Evolutionary conservation across 2,113 vertebrate species (phyloP).

Genomic region (Spheniscus mendiculus): DNA sequence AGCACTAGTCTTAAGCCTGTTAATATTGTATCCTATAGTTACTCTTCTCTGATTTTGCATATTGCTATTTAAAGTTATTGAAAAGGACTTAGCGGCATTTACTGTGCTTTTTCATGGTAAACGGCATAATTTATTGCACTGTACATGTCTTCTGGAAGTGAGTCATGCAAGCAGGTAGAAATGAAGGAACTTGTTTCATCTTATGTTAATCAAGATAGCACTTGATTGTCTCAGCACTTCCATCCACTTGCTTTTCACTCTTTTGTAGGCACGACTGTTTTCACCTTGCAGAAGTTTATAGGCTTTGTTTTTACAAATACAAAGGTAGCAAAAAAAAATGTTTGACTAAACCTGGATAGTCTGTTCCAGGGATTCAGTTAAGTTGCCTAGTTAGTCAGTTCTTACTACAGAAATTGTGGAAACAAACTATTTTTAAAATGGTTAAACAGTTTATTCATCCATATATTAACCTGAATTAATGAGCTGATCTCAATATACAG

Average conservation of each 20-base stretch:
- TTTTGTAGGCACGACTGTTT: background rate
- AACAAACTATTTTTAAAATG: background rate
- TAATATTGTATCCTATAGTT: background rate
- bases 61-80: background rate
- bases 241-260: background rate
- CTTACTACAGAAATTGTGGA: background rate
- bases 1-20: background rate
- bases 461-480: background rate
- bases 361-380: background rate
- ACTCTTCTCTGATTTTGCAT: background rate
- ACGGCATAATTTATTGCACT: background rate
- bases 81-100: background rate
- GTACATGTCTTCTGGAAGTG: background rate
- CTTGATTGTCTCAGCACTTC: background rate
- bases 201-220: background rate
- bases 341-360: background rate
- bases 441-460: background rate
- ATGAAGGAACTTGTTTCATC: background rate
- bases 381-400: background rate
- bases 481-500: background rate
- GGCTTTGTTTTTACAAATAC: background rate
- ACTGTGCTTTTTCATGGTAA: background rate
- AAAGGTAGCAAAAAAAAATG: background rate
- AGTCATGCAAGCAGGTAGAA: background rate
- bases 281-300: background rate